Percentiles rank a stretch among this genome's conserved stretches.
Conservation (phyloP, 2,113 vertebrate genomes). For the Psephotus haematonotus region DNA sequence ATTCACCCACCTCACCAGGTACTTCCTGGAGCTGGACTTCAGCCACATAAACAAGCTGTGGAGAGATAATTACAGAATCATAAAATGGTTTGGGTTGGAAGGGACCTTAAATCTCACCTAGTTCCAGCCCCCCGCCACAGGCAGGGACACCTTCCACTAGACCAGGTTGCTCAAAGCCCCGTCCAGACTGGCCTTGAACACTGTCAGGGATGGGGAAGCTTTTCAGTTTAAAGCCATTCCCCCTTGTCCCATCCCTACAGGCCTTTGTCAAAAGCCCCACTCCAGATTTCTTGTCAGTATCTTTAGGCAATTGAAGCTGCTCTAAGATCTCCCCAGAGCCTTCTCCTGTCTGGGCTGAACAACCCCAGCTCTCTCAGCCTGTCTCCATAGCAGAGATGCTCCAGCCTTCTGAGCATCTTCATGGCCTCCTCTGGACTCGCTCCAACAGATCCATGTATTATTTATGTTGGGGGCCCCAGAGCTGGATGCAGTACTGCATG, state of each 20-base stretch:
- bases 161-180: background rate
- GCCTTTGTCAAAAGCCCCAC: background rate
- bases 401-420: background rate
- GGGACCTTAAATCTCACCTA: background rate
- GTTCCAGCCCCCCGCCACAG: background rate
- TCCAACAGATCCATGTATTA: background rate
- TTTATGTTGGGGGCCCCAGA: background rate
- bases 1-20: background rate
- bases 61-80: background rate
- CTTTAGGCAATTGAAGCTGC: background rate
- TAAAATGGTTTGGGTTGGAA: background rate
- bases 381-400: background rate
- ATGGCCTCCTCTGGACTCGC: background rate
- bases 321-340: background rate
- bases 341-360: background rate
- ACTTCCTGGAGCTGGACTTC: background rate
- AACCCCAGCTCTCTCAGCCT: background rate
- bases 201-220: background rate
- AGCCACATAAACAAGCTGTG: background rate
- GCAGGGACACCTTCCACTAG: background rate
- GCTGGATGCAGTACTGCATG: background rate
- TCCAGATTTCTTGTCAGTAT: background rate
- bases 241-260: background rate
- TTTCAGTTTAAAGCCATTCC: background rate
- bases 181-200: background rate